These are phyloP conservation scores for pig (Sus scrofa) DNA, from an alignment of 2,113 vertebrate genomes.

Conservation along the genomic window T2T-Sscrofa CM000818.6:6797501-6798000, in stretches of 20 bases:
- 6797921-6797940: neutral
- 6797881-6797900: neutral
- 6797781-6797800: neutral
- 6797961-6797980: slow-evolving; percentile 11
- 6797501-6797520: neutral
- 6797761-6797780: neutral
- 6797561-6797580: neutral
- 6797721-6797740: neutral
- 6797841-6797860: neutral
- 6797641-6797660: neutral
- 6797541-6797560: neutral
- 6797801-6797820: neutral
- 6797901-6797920: neutral
- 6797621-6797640: neutral
- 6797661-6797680: neutral
- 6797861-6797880: neutral
- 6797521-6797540: neutral
- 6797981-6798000: slow-evolving; percentile 51
- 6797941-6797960: neutral
- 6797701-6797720: slow-evolving; percentile 35
- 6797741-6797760: neutral
- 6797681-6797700: neutral
- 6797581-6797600: neutral
- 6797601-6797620: slow-evolving; percentile 9
- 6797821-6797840: neutral